These are phyloP conservation scores for Microtus richardsoni DNA, from an alignment of 2,113 vertebrate genomes.

Conservation along the genomic window DNA sequence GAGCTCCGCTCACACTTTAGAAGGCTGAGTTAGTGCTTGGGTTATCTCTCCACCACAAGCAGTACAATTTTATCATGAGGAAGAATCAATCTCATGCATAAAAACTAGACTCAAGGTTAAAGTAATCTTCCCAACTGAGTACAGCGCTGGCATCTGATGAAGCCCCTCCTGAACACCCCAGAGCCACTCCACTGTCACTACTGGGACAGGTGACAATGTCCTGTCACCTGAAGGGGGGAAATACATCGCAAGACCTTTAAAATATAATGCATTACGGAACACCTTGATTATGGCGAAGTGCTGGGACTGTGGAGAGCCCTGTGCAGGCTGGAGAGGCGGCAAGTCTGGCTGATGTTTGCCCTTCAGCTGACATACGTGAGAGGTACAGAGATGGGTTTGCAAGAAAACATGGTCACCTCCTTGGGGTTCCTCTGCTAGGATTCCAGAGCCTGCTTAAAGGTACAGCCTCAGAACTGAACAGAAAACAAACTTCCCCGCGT, in stretches of 20 bases:
- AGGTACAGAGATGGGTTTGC: constrained; percentile 81
- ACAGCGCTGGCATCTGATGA: not conserved
- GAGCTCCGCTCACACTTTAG: constrained; percentile 63
- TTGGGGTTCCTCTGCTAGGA: constrained; percentile 70
- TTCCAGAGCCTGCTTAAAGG: constrained; percentile 74
- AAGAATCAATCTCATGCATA: constrained; percentile 70
- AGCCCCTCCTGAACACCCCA: constrained; percentile 68
- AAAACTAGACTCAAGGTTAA: constrained; percentile 88
- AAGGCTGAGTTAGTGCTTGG: constrained; percentile 59
- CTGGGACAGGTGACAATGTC: constrained; percentile 71
- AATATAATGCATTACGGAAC: constrained; percentile 54
- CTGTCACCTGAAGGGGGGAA: constrained; percentile 1
- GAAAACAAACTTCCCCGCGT: constrained; percentile 76
- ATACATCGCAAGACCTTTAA: constrained; percentile 39
- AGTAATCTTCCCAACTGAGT: constrained; percentile 61
- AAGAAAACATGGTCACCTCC: constrained; percentile 72
- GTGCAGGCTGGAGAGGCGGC: constrained; percentile 73
- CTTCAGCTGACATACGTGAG: constrained; percentile 89
- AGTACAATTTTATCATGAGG: constrained; percentile 79
- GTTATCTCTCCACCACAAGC: constrained; percentile 51
- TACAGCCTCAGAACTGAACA: constrained; percentile 69
- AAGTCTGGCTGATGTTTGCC: constrained; percentile 84
- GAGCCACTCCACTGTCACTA: constrained; percentile 73
- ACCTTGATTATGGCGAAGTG: constrained; percentile 11
- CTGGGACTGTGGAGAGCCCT: constrained; percentile 63